A percentile compares a stretch with the other conserved stretches of the same genome.
phyloP scores from a whole-genome alignment of 2,113 vertebrate genomes.

The Apodemus sylvaticus region DNA sequence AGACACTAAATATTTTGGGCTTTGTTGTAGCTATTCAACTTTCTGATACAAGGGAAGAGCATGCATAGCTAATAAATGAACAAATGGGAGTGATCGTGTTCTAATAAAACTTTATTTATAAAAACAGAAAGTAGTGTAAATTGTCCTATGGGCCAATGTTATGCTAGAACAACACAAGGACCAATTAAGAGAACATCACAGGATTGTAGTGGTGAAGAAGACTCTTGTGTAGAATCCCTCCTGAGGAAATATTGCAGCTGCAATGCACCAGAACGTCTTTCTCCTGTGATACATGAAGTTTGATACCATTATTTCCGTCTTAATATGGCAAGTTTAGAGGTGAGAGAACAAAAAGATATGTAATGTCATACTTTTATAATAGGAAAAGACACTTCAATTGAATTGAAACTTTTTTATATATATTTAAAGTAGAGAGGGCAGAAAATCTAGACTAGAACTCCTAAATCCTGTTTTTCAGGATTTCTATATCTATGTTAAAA shows the following conservation, averaged over 20 bases:
- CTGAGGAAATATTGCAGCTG: not conserved
- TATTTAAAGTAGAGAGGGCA: constrained; percentile 26
- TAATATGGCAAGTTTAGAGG: not conserved
- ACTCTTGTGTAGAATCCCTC: not conserved
- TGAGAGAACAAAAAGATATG: not conserved
- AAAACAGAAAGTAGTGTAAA: not conserved
- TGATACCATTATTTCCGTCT: not conserved
- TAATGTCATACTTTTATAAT: not conserved
- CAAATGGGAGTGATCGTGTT: not conserved
- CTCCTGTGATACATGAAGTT: not conserved
- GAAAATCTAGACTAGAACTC: constrained; percentile 43
- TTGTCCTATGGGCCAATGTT: not conserved
- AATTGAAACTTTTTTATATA: constrained; percentile 16
- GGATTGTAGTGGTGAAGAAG: not conserved
- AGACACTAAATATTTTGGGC: constrained; percentile 1
- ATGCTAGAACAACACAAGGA: not conserved
- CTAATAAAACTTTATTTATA: constrained; percentile 23
- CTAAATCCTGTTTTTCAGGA: constrained; percentile 35
- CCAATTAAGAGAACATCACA: constrained; percentile 1
- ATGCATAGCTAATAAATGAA: not conserved
- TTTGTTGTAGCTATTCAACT: not conserved
- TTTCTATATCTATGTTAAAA: constrained; percentile 45
- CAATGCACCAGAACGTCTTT: not conserved
- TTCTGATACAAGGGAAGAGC: not conserved
- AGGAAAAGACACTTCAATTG: not conserved